These are phyloP conservation scores for Capitella teleta DNA, from an alignment of 1,140 invertebrate species.

Conservation along the genomic window DNA sequence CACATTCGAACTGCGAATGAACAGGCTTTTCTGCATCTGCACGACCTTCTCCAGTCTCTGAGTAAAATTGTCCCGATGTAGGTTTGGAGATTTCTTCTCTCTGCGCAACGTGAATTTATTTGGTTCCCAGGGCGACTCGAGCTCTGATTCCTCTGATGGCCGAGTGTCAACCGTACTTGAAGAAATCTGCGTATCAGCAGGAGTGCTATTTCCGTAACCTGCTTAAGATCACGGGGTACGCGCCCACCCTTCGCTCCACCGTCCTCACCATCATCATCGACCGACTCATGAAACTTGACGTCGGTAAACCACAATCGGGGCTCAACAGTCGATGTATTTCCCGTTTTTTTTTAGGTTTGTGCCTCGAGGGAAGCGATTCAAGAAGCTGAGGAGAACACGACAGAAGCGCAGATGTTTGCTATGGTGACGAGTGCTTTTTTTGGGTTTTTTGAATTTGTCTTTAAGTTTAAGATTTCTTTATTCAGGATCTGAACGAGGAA, in stretches of 20 bases:
- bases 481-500: neutral
- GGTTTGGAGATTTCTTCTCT: slow-evolving; percentile 27
- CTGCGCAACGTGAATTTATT: neutral
- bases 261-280: slow-evolving; percentile 56
- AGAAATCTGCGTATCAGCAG: slow-evolving; percentile 43
- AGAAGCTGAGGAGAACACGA: slow-evolving; percentile 13
- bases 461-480: neutral
- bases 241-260: slow-evolving; percentile 48
- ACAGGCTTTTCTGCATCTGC: slow-evolving; percentile 45
- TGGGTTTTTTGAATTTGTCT: neutral
- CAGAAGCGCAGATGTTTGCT: slow-evolving; percentile 18
- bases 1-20: slow-evolving; percentile 23
- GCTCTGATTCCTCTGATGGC: slow-evolving; percentile 45
- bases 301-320: slow-evolving; percentile 28
- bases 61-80: slow-evolving; percentile 54
- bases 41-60: slow-evolving; percentile 47
- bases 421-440: slow-evolving; percentile 14
- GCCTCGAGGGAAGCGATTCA: slow-evolving; percentile 17
- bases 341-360: slow-evolving; percentile 13
- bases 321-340: neutral
- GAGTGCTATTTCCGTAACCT: slow-evolving; percentile 56
- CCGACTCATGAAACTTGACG: slow-evolving; percentile 58
- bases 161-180: slow-evolving; percentile 55
- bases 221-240: slow-evolving; percentile 53
- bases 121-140: slow-evolving; percentile 44